Conservation (phyloP, 92 coral and sea anemone species). For the Muricea muricata region DNA sequence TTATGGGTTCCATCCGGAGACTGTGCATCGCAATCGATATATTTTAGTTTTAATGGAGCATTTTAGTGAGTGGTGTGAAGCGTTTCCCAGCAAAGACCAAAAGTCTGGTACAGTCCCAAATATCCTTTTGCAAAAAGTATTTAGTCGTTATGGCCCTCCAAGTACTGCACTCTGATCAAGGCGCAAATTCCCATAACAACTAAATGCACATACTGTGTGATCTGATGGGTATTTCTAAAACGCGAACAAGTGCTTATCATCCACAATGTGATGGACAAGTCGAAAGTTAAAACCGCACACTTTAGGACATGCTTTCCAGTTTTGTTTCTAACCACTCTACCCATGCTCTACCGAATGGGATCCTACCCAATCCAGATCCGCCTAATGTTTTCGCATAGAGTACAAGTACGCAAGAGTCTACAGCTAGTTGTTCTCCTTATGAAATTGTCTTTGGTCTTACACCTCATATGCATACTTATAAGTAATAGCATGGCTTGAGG, state of each 20-base stretch:
- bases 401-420: constrained; percentile 43
- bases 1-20: constrained; percentile 44
- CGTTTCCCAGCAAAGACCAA: constrained; percentile 41
- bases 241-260: too few relatives aligned
- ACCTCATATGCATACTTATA: too few relatives aligned
- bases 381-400: constrained; percentile 11
- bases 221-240: constrained; percentile 48
- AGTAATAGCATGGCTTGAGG: too few relatives aligned
- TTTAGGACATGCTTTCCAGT: constrained; percentile 43
- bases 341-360: too few relatives aligned
- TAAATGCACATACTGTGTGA: constrained; percentile 62
- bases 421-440: constrained; percentile 34
- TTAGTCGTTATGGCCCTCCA: constrained; percentile 56
- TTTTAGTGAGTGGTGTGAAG: constrained; percentile 58
- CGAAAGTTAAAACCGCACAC: constrained; percentile 50
- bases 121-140: constrained; percentile 21
- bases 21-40: constrained; percentile 49
- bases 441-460: constrained; percentile 50
- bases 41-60: constrained; percentile 56
- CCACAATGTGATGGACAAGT: too few relatives aligned
- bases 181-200: constrained; percentile 57
- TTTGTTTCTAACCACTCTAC: not conserved
- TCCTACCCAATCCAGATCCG: not conserved
- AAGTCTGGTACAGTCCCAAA: constrained; percentile 42
- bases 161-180: constrained; percentile 67